These are phyloP conservation scores for Criorhina ranunculi DNA, from an alignment of 2,888 invertebrate species.

Conservation along the genomic window DNA sequence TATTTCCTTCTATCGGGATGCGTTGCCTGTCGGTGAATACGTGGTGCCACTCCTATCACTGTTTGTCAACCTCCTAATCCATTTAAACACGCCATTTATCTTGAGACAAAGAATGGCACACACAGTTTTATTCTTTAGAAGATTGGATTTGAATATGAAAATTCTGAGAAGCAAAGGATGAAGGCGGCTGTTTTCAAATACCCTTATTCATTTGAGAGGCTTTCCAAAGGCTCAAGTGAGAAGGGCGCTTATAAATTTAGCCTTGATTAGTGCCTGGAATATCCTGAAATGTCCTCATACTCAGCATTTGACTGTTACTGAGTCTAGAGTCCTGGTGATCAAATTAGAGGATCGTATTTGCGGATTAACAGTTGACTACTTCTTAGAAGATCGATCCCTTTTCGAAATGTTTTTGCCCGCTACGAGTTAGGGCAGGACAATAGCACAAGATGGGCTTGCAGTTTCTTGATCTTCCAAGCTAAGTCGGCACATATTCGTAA, in stretches of 20 bases:
- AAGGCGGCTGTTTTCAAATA: neutral
- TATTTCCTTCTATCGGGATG: neutral
- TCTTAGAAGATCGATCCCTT: too few relatives aligned
- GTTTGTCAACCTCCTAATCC: constrained; percentile 40
- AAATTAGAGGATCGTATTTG: too few relatives aligned
- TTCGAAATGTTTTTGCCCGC: too few relatives aligned
- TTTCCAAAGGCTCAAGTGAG: neutral
- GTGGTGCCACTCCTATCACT: neutral
- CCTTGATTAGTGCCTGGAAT: too few relatives aligned
- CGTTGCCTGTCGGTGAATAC: neutral
- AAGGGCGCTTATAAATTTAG: neutral
- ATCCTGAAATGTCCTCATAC: too few relatives aligned
- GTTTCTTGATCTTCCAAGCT: too few relatives aligned
- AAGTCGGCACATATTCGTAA: too few relatives aligned
- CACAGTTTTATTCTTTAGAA: neutral
- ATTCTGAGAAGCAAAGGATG: neutral
- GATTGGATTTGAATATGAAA: constrained; percentile 22
- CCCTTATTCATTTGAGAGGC: neutral
- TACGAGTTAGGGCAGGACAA: too few relatives aligned
- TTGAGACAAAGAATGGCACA: constrained; percentile 3
- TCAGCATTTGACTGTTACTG: too few relatives aligned
- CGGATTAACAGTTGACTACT: too few relatives aligned
- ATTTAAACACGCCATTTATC: constrained; percentile 51
- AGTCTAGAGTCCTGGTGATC: too few relatives aligned
- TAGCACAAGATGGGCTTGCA: too few relatives aligned